Evolutionary conservation across 2,113 vertebrate genomes (phyloP).

Genomic region (Tichodroma muraria): DNA sequence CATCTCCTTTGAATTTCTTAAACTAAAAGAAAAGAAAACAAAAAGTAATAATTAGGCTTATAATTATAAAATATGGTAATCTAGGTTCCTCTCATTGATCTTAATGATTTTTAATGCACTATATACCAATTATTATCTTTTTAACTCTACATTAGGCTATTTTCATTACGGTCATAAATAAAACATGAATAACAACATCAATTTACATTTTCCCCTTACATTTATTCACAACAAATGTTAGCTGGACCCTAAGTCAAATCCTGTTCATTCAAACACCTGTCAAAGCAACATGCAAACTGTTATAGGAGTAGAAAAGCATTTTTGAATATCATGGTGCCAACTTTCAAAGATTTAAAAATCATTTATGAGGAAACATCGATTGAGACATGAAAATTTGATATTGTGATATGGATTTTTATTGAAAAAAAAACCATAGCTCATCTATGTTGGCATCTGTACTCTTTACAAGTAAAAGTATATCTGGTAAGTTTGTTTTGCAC

Average conservation of each 20-base stretch:
- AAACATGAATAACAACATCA: not conserved
- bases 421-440: not conserved
- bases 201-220: not conserved
- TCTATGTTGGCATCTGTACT: not conserved
- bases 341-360: rapidly evolving
- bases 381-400: not conserved
- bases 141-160: not conserved
- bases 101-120: not conserved
- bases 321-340: not conserved
- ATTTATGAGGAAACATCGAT: not conserved
- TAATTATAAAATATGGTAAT: not conserved
- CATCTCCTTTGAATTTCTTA: not conserved
- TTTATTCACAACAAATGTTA: not conserved
- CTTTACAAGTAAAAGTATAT: not conserved
- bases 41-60: not conserved
- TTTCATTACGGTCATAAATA: not conserved
- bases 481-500: not conserved
- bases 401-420: not conserved
- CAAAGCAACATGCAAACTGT: not conserved
- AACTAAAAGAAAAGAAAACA: not conserved
- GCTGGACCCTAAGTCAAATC: not conserved
- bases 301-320: not conserved
- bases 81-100: not conserved
- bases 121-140: not conserved
- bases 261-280: not conserved